Percentiles rank a stretch among this genome's conserved stretches.
Evolutionary conservation across 1,140 invertebrate species (phyloP).

Genomic region (Habropoda laboriosa): DNA sequence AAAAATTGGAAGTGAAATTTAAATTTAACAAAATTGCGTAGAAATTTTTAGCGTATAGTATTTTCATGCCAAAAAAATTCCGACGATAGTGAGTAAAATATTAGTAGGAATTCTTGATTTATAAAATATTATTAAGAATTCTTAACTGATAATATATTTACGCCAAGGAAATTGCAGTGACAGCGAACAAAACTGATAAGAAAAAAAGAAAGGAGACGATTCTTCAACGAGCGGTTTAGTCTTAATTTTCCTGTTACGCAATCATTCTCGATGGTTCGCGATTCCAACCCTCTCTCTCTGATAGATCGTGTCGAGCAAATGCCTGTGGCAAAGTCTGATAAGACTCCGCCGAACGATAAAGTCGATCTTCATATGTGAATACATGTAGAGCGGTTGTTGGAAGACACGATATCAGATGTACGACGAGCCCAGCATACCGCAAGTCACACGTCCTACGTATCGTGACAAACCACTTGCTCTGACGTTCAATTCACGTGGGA

Average conservation of each 20-base stretch:
- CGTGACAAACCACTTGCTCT: conserved; percentile 10
- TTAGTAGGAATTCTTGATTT: too few species aligned
- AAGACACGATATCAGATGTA: conserved; percentile 41
- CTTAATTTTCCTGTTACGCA: not conserved
- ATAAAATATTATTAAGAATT: too few species aligned
- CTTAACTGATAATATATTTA: too few species aligned
- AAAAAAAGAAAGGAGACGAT: not conserved
- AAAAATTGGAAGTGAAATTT: too few species aligned
- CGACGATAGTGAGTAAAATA: too few species aligned
- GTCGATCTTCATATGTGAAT: conserved; percentile 51
- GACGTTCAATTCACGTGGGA: conserved; percentile 6
- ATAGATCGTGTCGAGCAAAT: conserved; percentile 28
- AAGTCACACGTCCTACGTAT: conserved; percentile 27
- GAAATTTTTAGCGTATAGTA: too few species aligned
- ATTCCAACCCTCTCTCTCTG: conserved; percentile 8
- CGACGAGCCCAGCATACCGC: conserved; percentile 29
- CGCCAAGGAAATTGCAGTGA: too few species aligned
- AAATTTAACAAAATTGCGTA: too few species aligned
- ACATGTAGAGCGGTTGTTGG: conserved; percentile 30
- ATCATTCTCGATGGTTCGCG: not conserved
- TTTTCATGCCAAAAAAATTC: too few species aligned
- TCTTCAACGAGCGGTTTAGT: not conserved
- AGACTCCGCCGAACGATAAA: conserved; percentile 48
- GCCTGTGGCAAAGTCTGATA: conserved; percentile 40
- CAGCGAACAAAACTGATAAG: too few species aligned